Percentiles rank a stretch among this genome's conserved stretches.
Conservation (phyloP, 2,888 invertebrate genomes). For the Prosapia bicincta region DNA sequence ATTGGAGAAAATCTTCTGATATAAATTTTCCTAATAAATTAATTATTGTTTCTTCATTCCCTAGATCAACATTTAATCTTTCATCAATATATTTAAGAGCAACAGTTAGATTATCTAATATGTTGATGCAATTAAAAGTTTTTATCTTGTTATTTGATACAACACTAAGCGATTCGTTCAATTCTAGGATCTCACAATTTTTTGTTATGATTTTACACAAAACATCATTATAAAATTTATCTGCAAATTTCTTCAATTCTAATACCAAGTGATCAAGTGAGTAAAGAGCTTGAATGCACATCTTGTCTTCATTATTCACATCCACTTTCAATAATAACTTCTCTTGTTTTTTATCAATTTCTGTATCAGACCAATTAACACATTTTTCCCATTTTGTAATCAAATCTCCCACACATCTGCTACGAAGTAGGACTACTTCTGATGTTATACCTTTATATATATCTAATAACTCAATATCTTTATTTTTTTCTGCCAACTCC, state of each 20-base stretch:
- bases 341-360: constrained; percentile 21
- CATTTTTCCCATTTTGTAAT: constrained; percentile 51
- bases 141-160: neutral
- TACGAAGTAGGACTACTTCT: constrained; percentile 49
- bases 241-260: constrained; percentile 39
- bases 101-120: neutral
- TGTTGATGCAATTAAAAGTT: neutral
- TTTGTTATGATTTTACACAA: neutral
- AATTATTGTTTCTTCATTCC: neutral
- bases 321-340: neutral
- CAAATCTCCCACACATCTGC: constrained; percentile 50
- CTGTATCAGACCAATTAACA: constrained; percentile 47
- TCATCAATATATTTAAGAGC: neutral
- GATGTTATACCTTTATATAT: constrained; percentile 51
- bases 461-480: constrained; percentile 52
- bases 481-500: constrained; percentile 41
- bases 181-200: neutral
- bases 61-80: neutral
- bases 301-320: neutral
- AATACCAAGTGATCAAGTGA: neutral
- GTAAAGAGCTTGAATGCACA: neutral
- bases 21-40: neutral
- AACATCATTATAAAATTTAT: neutral
- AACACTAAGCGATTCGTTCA: neutral
- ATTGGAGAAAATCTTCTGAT: constrained; percentile 55